Percentiles rank a stretch among this genome's conserved stretches.
phyloP scores from a whole-genome alignment of 2,888 invertebrate genomes.

The Drosophila macrothrix region DNA sequence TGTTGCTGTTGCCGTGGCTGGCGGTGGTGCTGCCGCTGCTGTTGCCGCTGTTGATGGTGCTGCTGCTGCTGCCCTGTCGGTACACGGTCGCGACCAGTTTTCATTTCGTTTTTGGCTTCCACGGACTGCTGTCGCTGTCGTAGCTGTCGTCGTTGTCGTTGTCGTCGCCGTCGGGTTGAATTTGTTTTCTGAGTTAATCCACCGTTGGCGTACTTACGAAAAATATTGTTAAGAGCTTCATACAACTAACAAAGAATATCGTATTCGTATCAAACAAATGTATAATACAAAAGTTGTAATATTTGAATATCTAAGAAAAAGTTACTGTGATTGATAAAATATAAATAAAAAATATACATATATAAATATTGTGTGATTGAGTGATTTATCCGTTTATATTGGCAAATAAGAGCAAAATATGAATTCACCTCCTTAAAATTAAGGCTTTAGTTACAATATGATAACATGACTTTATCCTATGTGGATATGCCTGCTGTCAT shows the following conservation, averaged over 20 bases:
- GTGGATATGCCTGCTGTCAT: constrained; percentile 91
- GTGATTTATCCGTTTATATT: constrained; percentile 1
- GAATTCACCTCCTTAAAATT: not conserved
- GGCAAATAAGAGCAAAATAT: not conserved
- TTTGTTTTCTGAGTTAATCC: constrained; percentile 26
- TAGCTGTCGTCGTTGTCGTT: constrained; percentile 36
- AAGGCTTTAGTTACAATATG: constrained; percentile 39
- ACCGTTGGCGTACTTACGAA: constrained; percentile 21
- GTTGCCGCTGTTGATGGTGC: constrained; percentile 23
- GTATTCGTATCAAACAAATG: not conserved
- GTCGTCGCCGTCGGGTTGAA: constrained; percentile 59
- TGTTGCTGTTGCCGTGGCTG: constrained; percentile 17
- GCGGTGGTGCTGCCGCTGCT: constrained; percentile 1
- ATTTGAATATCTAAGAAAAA: not conserved
- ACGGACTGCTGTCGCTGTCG: constrained; percentile 56
- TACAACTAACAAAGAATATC: not conserved
- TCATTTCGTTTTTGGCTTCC: constrained; percentile 72
- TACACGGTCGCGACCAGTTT: constrained; percentile 67
- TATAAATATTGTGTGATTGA: not conserved
- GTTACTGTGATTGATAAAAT: constrained; percentile 17
- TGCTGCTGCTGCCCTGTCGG: constrained; percentile 58
- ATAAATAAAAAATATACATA: not conserved
- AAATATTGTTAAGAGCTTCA: constrained; percentile 7
- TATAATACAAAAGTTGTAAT: constrained; percentile 1
- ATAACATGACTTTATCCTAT: constrained; percentile 89